A percentile compares a stretch with the other conserved stretches of the same genome.
phyloP scores from a whole-genome alignment of 2,888 invertebrate species.

The Xanthia icteritia region DNA sequence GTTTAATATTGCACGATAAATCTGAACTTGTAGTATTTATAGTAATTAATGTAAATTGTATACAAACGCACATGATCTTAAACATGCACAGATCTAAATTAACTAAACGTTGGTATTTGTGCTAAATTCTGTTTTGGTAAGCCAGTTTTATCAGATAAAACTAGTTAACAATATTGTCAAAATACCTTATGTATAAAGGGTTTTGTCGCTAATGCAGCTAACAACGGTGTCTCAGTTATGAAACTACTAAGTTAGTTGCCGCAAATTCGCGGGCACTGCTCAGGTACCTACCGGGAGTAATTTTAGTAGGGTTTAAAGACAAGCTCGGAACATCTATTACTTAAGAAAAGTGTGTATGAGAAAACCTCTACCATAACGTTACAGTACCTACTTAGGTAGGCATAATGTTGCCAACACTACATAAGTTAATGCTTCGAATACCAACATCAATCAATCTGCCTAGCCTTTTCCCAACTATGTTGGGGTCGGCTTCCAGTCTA shows the following conservation, averaged over 20 bases:
- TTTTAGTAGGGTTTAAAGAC: neutral
- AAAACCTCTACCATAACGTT: neutral
- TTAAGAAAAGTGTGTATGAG: no score
- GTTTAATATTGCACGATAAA: conserved; percentile 4
- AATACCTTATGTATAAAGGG: neutral
- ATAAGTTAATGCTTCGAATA: neutral
- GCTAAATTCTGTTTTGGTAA: neutral
- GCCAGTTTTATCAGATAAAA: neutral
- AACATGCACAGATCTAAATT: neutral
- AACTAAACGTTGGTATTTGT: neutral
- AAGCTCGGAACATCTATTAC: neutral
- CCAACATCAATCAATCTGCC: neutral
- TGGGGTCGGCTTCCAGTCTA: no score
- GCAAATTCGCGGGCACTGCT: conserved; percentile 21
- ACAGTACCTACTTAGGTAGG: neutral
- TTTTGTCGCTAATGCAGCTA: conserved; percentile 10
- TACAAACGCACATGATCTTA: conserved; percentile 8
- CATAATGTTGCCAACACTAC: neutral
- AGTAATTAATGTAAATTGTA: conserved; percentile 6
- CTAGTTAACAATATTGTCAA: conserved; percentile 7
- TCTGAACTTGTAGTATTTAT: neutral
- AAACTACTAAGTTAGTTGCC: conserved; percentile 24
- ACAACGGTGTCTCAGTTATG: conserved; percentile 18
- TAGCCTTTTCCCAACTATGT: no score
- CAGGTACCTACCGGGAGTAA: neutral